Evolutionary conservation across 2,797 vertebrate species (phyloP).

Genomic region (Rhincodon typus): DNA sequence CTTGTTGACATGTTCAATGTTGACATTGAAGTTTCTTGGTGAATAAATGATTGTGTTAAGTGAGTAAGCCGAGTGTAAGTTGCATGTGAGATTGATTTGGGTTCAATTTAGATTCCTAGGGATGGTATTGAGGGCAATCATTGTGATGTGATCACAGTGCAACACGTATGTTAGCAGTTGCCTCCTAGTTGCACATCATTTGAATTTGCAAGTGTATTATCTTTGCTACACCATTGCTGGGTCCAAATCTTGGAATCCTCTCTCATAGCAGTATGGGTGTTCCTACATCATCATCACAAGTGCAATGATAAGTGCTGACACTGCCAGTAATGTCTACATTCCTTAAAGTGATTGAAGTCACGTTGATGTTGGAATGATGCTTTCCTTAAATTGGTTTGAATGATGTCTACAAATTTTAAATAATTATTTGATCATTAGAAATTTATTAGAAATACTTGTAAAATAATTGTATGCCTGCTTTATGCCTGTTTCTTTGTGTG

Average conservation of each 20-base stretch:
- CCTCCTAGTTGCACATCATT: neutral
- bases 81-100: too few relatives aligned
- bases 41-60: too few relatives aligned
- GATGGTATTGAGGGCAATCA: neutral
- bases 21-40: too few relatives aligned
- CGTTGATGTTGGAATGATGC: neutral
- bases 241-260: neutral
- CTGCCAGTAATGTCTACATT: neutral
- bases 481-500: neutral
- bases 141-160: neutral
- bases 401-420: neutral
- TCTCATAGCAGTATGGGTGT: neutral
- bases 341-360: neutral
- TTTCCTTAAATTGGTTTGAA: neutral
- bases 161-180: neutral
- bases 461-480: neutral
- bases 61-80: too few relatives aligned
- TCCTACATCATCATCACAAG: neutral
- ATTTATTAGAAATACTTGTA: neutral
- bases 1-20: neutral
- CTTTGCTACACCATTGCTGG: neutral
- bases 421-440: neutral
- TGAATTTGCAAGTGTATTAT: neutral
- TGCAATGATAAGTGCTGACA: neutral
- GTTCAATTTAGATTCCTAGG: neutral